phyloP scores from a whole-genome alignment of 2,888 invertebrate species.

The Apamea sordens region DNA sequence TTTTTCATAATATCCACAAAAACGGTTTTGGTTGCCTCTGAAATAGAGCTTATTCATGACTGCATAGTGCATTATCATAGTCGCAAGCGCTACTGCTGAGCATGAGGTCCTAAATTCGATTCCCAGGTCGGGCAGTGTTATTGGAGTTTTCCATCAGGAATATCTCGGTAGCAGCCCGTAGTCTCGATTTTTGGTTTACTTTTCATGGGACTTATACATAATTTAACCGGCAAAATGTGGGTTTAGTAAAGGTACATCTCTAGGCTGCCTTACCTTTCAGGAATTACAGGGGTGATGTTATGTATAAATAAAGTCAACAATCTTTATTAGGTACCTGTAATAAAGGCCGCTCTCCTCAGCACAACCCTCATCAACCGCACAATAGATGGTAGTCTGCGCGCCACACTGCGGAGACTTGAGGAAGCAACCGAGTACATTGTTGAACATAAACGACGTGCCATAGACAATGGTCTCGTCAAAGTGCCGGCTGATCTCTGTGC shows the following conservation, averaged over 20 bases:
- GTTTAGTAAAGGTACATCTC: no score
- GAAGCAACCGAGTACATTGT: conserved; percentile 74
- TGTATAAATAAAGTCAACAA: not conserved
- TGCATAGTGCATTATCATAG: not conserved
- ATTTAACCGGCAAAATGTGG: not conserved
- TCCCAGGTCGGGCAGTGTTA: not conserved
- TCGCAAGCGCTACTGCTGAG: no score
- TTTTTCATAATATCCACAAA: not conserved
- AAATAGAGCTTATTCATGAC: not conserved
- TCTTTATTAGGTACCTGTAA: conserved; percentile 77
- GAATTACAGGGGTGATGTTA: not conserved
- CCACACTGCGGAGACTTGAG: conserved; percentile 91
- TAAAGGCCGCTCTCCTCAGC: conserved; percentile 90
- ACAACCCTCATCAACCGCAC: conserved; percentile 91
- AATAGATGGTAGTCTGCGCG: conserved; percentile 94
- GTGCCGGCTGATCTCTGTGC: conserved; percentile 92
- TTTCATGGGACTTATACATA: not conserved
- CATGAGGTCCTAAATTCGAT: not conserved
- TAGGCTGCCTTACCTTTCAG: not conserved
- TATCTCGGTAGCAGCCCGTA: not conserved
- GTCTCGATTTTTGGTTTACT: not conserved
- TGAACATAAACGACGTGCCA: conserved; percentile 78
- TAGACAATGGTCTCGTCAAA: conserved; percentile 79
- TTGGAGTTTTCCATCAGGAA: not conserved
- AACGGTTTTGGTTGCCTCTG: not conserved